phyloP scores from a whole-genome alignment of 2,797 vertebrate genomes.

The Acanthornis magna region DNA sequence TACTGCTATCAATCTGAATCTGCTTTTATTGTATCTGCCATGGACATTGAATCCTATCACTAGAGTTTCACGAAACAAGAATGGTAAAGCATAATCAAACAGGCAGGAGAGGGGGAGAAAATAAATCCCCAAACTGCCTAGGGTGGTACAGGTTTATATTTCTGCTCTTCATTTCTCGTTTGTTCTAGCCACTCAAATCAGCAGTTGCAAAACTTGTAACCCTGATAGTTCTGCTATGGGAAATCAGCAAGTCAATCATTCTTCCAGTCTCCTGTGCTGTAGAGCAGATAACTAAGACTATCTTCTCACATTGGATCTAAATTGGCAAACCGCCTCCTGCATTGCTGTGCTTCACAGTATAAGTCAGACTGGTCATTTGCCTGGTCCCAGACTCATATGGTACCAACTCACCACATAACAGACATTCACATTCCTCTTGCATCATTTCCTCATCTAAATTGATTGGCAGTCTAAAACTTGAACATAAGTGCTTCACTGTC shows the following conservation, averaged over 20 bases:
- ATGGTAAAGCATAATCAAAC: neutral
- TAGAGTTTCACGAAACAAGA: neutral
- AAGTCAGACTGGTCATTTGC: neutral
- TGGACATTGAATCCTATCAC: neutral
- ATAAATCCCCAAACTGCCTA: neutral
- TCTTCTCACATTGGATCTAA: accelerated
- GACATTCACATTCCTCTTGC: neutral
- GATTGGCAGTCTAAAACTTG: neutral
- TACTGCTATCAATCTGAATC: neutral
- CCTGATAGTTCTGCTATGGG: neutral
- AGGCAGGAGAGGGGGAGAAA: neutral
- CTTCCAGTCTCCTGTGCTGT: neutral
- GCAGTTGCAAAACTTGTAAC: neutral
- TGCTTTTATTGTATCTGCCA: neutral
- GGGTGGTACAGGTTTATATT: neutral
- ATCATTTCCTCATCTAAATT: neutral
- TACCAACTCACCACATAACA: neutral
- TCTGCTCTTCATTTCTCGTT: neutral
- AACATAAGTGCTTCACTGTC: neutral
- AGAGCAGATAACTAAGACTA: neutral
- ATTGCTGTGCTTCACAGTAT: neutral
- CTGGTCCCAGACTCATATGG: neutral
- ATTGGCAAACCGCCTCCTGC: neutral
- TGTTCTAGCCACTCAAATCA: neutral
- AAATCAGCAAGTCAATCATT: neutral